Evolutionary conservation across 2,113 vertebrate genomes (phyloP), one percentile per base, ranked within the genome.

Genomic region (Lycocorax pyrrhopterus): DNA sequence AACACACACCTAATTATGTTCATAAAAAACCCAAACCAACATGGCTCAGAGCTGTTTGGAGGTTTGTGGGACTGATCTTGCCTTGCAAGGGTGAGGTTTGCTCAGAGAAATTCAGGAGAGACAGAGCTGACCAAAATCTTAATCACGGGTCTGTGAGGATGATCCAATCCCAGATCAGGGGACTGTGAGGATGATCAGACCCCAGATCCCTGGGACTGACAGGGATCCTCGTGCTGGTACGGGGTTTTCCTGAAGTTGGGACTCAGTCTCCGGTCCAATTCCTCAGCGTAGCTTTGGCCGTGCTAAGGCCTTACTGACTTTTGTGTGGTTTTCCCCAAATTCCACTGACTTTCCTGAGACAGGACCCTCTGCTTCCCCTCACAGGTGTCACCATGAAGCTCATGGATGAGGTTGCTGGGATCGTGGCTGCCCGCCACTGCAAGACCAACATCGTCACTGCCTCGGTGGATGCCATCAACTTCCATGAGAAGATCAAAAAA

Each of bases 381-480:
- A 9, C 97, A 99, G 99, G 99, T 43, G 99, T 99, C 93, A 99
- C 99, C 89, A 99, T 99, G 99, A 99, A 99, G 96, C 97, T 99
- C 90, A 99, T 99, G 99, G 99, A 99, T 0, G 99, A 99, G 82
- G 99, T 99, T 0, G 99, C 99, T 0, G 99, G 99, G 37, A 99
- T 99, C 3, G 99, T 99, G 74, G 99, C 99, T 0, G 98, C 97
- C 5, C 99, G 99, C 14, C 99, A 99, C 96, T 99, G 99, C 98
- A 98, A 98, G 97, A 99, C 99, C 94, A 99, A 99, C 96, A 98
- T 99, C 0, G 99, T 99, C 96, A 99, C 99, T 0, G 99, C 99
- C 59, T 99, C 99, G 0, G 99, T 99, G 97, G 99, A 99, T 0
- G 99, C 99, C 96, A 99, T 99, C 78, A 99, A 99, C 96, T 99